Conservation (phyloP, 2,888 invertebrate species). For the Drosophila neonasuta region DNA sequence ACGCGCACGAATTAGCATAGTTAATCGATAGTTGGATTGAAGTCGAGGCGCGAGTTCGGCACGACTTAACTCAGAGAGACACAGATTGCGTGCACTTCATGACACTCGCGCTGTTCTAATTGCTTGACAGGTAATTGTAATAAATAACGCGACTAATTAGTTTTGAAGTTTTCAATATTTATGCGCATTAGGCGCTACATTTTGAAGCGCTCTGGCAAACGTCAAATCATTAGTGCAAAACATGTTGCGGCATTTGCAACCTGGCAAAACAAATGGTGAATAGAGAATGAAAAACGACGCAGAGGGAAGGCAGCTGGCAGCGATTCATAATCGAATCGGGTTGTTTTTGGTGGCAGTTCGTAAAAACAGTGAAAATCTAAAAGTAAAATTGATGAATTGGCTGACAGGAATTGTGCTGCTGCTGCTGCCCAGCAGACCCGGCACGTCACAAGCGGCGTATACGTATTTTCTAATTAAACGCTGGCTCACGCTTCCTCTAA, state of each 20-base stretch:
- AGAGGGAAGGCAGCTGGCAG: constrained; percentile 8
- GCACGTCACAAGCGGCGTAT: constrained; percentile 67
- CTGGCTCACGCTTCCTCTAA: constrained; percentile 25
- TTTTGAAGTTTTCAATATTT: constrained; percentile 60
- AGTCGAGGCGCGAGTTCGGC: constrained; percentile 36
- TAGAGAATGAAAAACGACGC: constrained; percentile 3
- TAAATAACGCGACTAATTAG: constrained; percentile 71
- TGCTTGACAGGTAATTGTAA: constrained; percentile 69
- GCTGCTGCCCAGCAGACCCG: constrained; percentile 6
- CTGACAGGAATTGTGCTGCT: constrained; percentile 51
- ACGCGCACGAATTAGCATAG: constrained; percentile 67
- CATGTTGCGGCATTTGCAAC: constrained; percentile 31
- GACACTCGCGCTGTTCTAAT: constrained; percentile 15
- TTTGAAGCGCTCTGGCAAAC: constrained; percentile 31
- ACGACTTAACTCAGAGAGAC: constrained; percentile 46
- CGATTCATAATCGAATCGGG: constrained; percentile 41
- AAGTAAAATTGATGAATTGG: constrained; percentile 69
- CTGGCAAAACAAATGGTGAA: constrained; percentile 8
- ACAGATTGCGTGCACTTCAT: constrained; percentile 32
- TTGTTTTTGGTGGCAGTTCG: constrained; percentile 20
- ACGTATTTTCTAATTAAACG: constrained; percentile 74
- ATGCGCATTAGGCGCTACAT: constrained; percentile 57
- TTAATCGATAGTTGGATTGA: constrained; percentile 48
- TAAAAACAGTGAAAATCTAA: constrained; percentile 41
- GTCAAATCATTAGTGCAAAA: constrained; percentile 40